Percentiles rank a stretch among this genome's conserved stretches.
These are phyloP conservation scores for Microchrysa polita DNA, from an alignment of 2,888 invertebrate genomes.

Conservation along the genomic window DNA sequence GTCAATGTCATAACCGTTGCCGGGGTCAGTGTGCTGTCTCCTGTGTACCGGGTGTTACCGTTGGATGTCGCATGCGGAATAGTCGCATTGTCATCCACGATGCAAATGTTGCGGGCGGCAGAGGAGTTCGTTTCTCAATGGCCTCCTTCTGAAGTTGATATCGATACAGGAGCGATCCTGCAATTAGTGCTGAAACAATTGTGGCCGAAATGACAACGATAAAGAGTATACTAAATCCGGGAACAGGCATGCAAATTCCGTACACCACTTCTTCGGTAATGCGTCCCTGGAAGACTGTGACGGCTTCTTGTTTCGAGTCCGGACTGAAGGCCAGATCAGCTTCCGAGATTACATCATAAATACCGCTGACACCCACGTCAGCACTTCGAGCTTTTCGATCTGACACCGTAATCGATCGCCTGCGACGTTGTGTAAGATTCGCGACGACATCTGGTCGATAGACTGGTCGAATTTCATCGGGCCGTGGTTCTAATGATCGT, in stretches of 20 bases:
- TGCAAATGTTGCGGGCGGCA: conserved; percentile 73
- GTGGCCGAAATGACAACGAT: conserved; percentile 88
- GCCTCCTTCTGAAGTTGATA: conserved; percentile 80
- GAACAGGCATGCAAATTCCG: conserved; percentile 89
- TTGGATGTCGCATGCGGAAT: conserved; percentile 67
- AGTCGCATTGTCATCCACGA: conserved; percentile 79
- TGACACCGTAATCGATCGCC: conserved; percentile 73
- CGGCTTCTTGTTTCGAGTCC: conserved; percentile 79
- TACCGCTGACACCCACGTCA: conserved; percentile 88
- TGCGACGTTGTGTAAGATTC: conserved; percentile 64
- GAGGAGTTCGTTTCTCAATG: conserved; percentile 67
- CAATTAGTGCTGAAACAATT: conserved; percentile 86
- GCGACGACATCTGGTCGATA: conserved; percentile 55
- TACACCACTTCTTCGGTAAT: conserved; percentile 91
- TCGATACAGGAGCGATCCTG: conserved; percentile 81
- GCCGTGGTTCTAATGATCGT: conserved; percentile 63
- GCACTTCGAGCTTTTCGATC: conserved; percentile 82
- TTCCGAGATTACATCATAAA: conserved; percentile 91
- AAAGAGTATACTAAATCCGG: conserved; percentile 88
- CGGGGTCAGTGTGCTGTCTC: conserved; percentile 58
- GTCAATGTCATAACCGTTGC: conserved; percentile 11
- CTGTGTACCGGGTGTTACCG: conserved; percentile 53
- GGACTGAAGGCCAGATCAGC: conserved; percentile 91
- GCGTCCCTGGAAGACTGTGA: conserved; percentile 87
- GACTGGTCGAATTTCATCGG: conserved; percentile 59